phyloP scores from a whole-genome alignment of 2,113 vertebrate genomes.

The Charina bottae region DNA sequence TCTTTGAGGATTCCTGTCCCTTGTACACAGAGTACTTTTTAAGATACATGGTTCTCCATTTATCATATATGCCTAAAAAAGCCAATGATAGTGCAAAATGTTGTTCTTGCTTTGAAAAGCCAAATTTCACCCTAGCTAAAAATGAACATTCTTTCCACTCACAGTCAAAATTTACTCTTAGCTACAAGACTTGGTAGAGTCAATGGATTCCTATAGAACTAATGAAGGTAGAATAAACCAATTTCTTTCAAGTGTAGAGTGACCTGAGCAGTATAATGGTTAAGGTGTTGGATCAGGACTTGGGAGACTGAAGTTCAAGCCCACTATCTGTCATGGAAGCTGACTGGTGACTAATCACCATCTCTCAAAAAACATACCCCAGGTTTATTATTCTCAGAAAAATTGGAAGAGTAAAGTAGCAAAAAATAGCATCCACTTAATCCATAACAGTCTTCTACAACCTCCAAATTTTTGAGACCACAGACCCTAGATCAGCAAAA shows the following conservation, averaged over 20 bases:
- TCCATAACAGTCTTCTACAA: neutral
- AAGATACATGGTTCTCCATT: conserved; percentile 7
- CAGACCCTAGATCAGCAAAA: neutral
- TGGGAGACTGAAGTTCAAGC: neutral
- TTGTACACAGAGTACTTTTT: conserved; percentile 16
- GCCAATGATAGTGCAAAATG: neutral
- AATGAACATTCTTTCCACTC: neutral
- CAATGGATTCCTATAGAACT: neutral
- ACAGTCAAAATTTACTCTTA: neutral
- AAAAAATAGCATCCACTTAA: neutral
- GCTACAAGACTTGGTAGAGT: neutral
- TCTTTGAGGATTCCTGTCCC: conserved; percentile 30
- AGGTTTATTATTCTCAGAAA: neutral
- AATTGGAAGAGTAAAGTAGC: neutral
- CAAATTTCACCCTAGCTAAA: neutral
- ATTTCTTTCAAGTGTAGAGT: neutral
- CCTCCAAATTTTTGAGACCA: neutral
- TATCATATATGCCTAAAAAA: neutral
- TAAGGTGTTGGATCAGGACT: neutral
- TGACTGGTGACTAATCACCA: neutral
- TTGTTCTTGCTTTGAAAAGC: neutral
- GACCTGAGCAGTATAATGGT: neutral
- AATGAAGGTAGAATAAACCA: neutral
- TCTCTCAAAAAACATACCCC: neutral
- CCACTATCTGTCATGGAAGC: neutral